Base-by-base conservation (phyloP, 1,140 invertebrate genomes). In the Drosophila kurseongensis region DNA sequence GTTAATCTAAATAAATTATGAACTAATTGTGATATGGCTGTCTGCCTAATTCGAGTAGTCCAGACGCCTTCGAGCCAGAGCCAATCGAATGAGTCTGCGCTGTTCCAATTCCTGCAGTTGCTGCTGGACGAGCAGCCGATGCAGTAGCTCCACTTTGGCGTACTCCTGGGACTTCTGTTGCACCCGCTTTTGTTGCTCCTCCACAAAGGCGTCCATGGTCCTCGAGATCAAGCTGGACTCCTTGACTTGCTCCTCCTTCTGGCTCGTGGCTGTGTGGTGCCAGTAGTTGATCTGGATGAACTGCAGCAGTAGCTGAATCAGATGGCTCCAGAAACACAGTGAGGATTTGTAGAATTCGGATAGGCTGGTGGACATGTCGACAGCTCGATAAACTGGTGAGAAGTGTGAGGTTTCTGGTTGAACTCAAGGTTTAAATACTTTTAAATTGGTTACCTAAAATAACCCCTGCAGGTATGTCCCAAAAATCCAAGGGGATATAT, bases 91-190 rank as follows among this genome's bases (percentile, higher is more conserved):
- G 14, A 72, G 59, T 38, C 81, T 60, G 12, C 78, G 77, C 56
- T 66, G 77, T 38, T 85, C 56, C 56, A 85, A 36, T 1, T 84
- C 73, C 45, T 80, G 59, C 57, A 84, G 27, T 35, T 85, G 81
- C n/a, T 84, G 81, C 41, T 44, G 54, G 13, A 84, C 81, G 4
- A 84, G 56, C 32, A 84, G 54, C 3, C 68, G 81, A 63, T 85
- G 81, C 44, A 84, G 56, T 18, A 85, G 45, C 45, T 77, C 77
- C 52, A 85, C 56, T 35, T 80, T 80, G 38, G 61, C 81, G 51
- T 85, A 55, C 6, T 48, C 60, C 44, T 48, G 18, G 7, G 57
- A 42, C 45, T 52, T 50, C 4, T 23, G 52, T 5, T 50, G 16
- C 7, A 27, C 18, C 14, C 16, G 13, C 38, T 47, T 23, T 1